These are phyloP conservation scores for Diadophis punctatus DNA, from an alignment of 2,113 vertebrate species.

Conservation along the genomic window DNA sequence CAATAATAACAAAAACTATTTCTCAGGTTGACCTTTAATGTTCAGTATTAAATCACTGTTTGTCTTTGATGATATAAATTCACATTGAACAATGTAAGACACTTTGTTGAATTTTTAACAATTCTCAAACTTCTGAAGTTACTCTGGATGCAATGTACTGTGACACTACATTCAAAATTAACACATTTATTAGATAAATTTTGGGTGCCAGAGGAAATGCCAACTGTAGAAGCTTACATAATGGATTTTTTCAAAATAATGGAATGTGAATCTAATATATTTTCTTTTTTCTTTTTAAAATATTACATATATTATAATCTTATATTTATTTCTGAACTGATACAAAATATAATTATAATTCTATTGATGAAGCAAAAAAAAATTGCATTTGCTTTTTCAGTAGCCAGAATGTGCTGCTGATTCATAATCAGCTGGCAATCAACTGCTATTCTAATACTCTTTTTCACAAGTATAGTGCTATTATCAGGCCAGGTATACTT, in stretches of 20 bases:
- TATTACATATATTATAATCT: not conserved
- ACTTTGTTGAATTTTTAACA: not conserved
- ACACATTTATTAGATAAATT: not conserved
- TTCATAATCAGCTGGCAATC: not conserved
- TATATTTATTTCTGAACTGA: not conserved
- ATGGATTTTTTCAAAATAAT: not conserved
- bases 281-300: not conserved
- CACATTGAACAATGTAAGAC: not conserved
- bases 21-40: not conserved
- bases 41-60: conserved; percentile 4
- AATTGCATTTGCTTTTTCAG: not conserved
- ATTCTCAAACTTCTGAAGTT: fast-evolving
- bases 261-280: not conserved
- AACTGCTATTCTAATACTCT: not conserved
- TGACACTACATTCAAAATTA: not conserved
- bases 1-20: not conserved
- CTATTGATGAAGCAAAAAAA: not conserved
- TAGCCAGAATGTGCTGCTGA: not conserved
- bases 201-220: not conserved
- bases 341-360: not conserved
- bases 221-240: not conserved
- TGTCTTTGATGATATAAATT: not conserved
- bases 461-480: not conserved
- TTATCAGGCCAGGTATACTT: not conserved
- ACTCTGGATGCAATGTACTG: not conserved